Evolutionary conservation across 2,113 vertebrate genomes (phyloP).

Genomic region (Axis porcinus): DNA sequence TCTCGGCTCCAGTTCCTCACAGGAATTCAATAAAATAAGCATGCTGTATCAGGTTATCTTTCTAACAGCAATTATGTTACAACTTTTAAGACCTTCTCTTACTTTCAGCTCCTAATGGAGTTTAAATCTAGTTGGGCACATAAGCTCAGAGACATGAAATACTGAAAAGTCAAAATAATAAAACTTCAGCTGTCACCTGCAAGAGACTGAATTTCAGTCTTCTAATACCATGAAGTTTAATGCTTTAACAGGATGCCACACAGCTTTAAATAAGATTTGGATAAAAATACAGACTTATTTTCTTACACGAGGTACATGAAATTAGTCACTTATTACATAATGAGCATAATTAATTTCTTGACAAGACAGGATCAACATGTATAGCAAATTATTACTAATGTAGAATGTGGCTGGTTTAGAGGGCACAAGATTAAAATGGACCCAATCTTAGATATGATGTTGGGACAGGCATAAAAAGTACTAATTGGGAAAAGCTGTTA

Average conservation of each 20-base stretch:
- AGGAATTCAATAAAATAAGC: not conserved
- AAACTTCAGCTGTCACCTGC: not conserved
- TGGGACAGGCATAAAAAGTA: not conserved
- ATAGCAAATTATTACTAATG: not conserved
- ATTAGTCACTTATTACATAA: not conserved
- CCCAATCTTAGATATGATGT: not conserved
- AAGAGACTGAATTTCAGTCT: not conserved
- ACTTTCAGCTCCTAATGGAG: not conserved
- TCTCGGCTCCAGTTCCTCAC: not conserved
- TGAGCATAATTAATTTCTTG: not conserved
- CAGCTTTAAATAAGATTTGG: conserved; percentile 20
- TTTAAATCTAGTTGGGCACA: not conserved
- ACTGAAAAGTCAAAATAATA: not conserved
- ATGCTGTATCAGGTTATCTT: not conserved
- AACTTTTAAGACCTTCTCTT: not conserved
- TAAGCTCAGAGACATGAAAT: not conserved
- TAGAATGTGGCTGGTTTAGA: not conserved
- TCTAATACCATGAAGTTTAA: not conserved
- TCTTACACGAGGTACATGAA: not conserved
- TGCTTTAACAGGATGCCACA: not conserved
- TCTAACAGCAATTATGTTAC: not conserved
- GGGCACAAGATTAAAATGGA: not conserved
- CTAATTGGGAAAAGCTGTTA: conserved; percentile 35
- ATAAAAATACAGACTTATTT: not conserved
- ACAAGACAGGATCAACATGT: not conserved